Evolutionary conservation across 1,140 invertebrate genomes (phyloP).

Genomic region (Procambarus clarkii): DNA sequence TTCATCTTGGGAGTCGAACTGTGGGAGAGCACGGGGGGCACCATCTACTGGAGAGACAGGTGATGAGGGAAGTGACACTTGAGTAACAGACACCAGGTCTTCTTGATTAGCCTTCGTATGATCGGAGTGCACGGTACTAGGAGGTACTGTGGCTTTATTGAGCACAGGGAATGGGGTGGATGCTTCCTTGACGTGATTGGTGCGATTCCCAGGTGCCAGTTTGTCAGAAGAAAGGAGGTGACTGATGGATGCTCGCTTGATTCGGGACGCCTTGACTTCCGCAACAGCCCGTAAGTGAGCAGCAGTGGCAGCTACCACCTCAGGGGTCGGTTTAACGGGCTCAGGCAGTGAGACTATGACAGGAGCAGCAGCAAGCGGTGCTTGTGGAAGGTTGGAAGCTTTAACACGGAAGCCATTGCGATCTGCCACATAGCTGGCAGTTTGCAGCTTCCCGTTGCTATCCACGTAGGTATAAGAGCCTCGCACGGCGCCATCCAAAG

Average conservation of each 20-base stretch:
- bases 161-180: neutral
- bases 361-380: slow-evolving; percentile 11
- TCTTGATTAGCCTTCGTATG: neutral
- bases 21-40: neutral
- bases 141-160: neutral
- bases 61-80: neutral
- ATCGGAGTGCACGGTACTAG: neutral
- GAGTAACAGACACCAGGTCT: neutral
- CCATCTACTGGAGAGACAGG: neutral
- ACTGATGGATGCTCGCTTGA: slow-evolving; percentile 1
- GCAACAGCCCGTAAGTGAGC: slow-evolving; percentile 73
- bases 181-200: neutral
- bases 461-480: slow-evolving; percentile 73
- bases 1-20: slow-evolving; percentile 72
- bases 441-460: slow-evolving; percentile 71
- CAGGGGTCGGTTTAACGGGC: slow-evolving; percentile 72
- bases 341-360: slow-evolving; percentile 15
- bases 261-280: slow-evolving; percentile 67
- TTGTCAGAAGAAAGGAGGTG: neutral
- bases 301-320: slow-evolving; percentile 73
- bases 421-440: slow-evolving; percentile 72
- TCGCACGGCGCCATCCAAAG: slow-evolving; percentile 67
- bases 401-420: slow-evolving; percentile 65
- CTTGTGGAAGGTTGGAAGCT: slow-evolving; percentile 66
- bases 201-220: neutral